Evolutionary conservation across 1,140 invertebrate species (phyloP).

Genomic region (Drosophila suzukii): DNA sequence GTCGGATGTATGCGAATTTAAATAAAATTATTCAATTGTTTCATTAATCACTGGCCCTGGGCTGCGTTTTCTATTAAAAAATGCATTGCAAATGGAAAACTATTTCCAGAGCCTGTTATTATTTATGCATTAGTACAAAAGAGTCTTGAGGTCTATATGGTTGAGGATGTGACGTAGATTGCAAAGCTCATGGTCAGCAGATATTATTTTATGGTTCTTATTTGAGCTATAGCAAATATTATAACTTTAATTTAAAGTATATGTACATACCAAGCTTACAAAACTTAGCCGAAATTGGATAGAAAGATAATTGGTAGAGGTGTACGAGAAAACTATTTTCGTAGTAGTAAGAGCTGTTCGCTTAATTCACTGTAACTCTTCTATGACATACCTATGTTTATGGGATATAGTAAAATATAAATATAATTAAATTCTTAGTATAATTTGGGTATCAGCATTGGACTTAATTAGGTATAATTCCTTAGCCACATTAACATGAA

Average conservation of each 20-base stretch:
- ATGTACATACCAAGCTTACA: too few relatives aligned
- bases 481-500: not conserved
- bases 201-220: not conserved
- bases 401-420: too few relatives aligned
- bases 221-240: too few relatives aligned
- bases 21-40: conserved; percentile 77
- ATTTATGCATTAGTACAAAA: conserved; percentile 23
- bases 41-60: conserved; percentile 68
- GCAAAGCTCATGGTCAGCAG: not conserved
- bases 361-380: too few relatives aligned
- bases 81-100: conserved; percentile 55
- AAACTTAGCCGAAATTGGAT: too few relatives aligned
- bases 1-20: conserved; percentile 82
- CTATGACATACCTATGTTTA: too few relatives aligned
- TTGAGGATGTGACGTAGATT: not conserved
- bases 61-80: conserved; percentile 31
- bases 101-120: conserved; percentile 45
- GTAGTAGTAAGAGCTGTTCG: too few relatives aligned
- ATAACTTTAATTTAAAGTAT: too few relatives aligned
- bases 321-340: too few relatives aligned
- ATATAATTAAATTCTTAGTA: not conserved
- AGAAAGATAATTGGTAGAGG: too few relatives aligned
- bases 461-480: not conserved
- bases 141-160: not conserved
- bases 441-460: not conserved